phyloP scores from a whole-genome alignment of 2,888 invertebrate species.

The Sicus ferrugineus region DNA sequence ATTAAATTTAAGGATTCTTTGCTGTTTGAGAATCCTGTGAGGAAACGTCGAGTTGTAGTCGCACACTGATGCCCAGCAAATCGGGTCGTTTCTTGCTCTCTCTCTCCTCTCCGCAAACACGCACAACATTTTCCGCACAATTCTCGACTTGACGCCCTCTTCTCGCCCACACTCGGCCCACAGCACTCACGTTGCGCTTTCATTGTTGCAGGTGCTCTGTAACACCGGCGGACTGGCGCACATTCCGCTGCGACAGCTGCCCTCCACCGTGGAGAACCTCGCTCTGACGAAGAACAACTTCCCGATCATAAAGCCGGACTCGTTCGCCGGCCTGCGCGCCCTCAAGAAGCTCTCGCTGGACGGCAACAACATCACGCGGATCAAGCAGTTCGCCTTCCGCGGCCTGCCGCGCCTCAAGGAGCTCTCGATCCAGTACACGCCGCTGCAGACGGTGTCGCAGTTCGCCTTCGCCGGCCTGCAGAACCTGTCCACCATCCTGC shows the following conservation, averaged over 20 bases:
- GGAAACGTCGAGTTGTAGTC: no score
- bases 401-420: constrained; percentile 80
- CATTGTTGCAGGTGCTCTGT: constrained; percentile 77
- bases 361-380: constrained; percentile 84
- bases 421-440: constrained; percentile 87
- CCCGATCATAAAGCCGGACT: constrained; percentile 80
- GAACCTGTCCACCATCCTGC: constrained; percentile 77
- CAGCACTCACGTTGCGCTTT: constrained; percentile 24
- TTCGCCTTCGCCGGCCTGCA: constrained; percentile 86
- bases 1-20: no score
- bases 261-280: constrained; percentile 81
- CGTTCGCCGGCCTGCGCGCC: constrained; percentile 81
- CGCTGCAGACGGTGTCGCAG: constrained; percentile 79
- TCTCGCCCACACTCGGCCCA: neutral
- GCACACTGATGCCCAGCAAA: no score
- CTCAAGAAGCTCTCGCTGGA: constrained; percentile 84
- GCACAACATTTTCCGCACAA: neutral
- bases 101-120: neutral
- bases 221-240: constrained; percentile 84
- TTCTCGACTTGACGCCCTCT: neutral
- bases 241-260: constrained; percentile 79
- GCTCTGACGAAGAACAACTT: constrained; percentile 87
- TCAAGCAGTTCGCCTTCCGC: constrained; percentile 86
- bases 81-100: no score
- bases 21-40: no score